Base-by-base conservation (phyloP, 2,113 vertebrate species). In the Sinosuthora webbiana region DNA sequence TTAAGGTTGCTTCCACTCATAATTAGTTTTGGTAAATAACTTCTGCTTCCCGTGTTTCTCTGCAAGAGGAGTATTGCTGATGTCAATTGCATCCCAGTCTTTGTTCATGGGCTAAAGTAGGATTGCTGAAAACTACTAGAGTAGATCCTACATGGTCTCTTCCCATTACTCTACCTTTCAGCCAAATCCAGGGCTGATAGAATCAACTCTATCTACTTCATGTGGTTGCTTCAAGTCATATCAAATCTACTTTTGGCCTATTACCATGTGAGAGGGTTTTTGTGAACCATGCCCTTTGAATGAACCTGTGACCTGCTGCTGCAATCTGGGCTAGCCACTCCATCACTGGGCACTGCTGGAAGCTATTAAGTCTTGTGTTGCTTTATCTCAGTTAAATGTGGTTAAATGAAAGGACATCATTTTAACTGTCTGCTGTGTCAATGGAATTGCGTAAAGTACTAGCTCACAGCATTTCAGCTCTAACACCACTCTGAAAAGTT, bases 351-450 rank as follows among this genome's bases (percentile, higher is more conserved):
- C 74, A 44, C 70, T 67, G 68, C 74, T 92, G 49, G 68, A 96
- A 96, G 73, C 56, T 90, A 75, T 94, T 87, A 95, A 67, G 92
- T 94, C 87, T 89, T 80, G 19, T 65, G 42, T 93, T 85, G 69
- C 89, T 89, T 63, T 96, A 73, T 95, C 83, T 94, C 89, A 64
- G 65, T 86, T 88, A 93, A 96, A 95, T n/a, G 75, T 60, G 44
- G 88, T 85, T 95, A 97, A 96, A 81, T 94, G 89, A 91, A 96
- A 89, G 82, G 78, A 94, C 92, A n/a, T 91, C 90, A 84, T 86
- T 97, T 94, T 88, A 95, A 94, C 83, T 63, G 73, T 74, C 75
- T 87, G 49, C 69, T 67, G 42, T 92, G 88, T 69, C 93, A 91
- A 82, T 94, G 79, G 92, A 85, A 88, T 91, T 93, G 92, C 0